Conservation (phyloP, 2,113 vertebrate species). For the Boulengerochromis microlepis region DNA sequence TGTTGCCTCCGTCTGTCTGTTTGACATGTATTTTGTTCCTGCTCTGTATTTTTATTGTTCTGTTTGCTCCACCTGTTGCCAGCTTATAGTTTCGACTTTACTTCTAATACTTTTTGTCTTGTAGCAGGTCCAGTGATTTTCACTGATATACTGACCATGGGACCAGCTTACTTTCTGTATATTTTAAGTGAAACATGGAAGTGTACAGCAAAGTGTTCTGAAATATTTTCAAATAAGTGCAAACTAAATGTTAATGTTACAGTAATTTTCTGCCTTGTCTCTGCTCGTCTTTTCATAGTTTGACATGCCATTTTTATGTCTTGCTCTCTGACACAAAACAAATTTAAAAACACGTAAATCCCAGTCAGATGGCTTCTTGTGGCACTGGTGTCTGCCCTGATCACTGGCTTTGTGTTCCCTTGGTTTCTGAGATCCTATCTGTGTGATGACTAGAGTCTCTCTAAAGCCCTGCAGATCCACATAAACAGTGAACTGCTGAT, state of each 20-base stretch:
- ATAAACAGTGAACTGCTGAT: neutral
- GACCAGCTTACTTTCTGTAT: neutral
- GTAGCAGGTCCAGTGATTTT: neutral
- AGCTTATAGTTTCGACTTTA: neutral
- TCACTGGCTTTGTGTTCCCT: constrained; percentile 51
- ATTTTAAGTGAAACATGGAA: neutral
- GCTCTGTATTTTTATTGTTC: neutral
- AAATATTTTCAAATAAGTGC: neutral
- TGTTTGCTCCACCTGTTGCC: neutral
- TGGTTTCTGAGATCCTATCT: constrained; percentile 67
- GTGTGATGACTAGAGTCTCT: neutral
- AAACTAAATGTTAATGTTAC: neutral
- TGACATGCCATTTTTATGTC: neutral
- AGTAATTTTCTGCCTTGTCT: neutral
- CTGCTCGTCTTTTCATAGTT: neutral
- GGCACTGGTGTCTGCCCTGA: neutral
- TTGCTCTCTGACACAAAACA: neutral
- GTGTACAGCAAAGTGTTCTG: neutral
- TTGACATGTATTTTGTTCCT: neutral
- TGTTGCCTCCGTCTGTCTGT: neutral
- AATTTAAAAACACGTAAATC: neutral
- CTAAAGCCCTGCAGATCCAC: constrained; percentile 19
- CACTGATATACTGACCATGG: neutral
- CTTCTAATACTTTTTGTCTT: neutral
- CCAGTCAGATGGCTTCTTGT: neutral